These are phyloP conservation scores for Psilopsiagon aurifrons DNA, from an alignment of 2,113 vertebrate species.

Conservation along the genomic window DNA sequence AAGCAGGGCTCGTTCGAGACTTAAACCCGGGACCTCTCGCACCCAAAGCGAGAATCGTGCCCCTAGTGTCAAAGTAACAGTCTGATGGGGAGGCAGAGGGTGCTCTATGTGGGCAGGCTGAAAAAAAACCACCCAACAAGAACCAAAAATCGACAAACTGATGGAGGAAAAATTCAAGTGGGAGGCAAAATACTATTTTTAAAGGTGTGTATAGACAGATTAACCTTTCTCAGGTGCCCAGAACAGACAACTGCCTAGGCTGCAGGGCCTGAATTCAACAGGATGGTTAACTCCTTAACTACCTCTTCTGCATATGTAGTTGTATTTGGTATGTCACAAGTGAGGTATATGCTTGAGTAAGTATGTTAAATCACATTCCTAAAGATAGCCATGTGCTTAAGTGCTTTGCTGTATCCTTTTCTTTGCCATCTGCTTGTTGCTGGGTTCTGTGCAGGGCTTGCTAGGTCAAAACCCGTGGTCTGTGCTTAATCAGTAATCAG, in stretches of 20 bases:
- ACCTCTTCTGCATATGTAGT: not conserved
- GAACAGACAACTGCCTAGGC: not conserved
- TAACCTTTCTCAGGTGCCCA: not conserved
- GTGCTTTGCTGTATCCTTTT: constrained; percentile 39
- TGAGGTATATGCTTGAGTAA: not conserved
- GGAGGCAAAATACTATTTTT: not conserved
- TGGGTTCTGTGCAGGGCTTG: constrained; percentile 2
- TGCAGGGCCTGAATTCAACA: not conserved
- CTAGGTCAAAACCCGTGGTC: constrained; percentile 8
- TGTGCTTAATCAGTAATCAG: constrained; percentile 16
- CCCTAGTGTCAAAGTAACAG: not conserved
- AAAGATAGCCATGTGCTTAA: constrained; percentile 52
- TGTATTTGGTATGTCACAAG: not conserved
- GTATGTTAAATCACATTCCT: constrained; percentile 45
- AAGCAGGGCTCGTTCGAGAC: constrained; percentile 56
- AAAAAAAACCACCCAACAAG: not conserved
- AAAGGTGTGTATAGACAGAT: not conserved
- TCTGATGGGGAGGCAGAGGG: not conserved
- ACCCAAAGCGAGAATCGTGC: constrained; percentile 69
- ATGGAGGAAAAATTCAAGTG: not conserved
- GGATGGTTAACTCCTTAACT: not conserved
- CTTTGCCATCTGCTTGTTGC: constrained; percentile 37
- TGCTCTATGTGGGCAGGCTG: not conserved
- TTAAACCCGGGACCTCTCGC: constrained; percentile 74
- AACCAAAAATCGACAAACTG: not conserved